Evolutionary conservation across 2,113 vertebrate genomes (phyloP).

Genomic region (Hippocampus barbouri): DNA sequence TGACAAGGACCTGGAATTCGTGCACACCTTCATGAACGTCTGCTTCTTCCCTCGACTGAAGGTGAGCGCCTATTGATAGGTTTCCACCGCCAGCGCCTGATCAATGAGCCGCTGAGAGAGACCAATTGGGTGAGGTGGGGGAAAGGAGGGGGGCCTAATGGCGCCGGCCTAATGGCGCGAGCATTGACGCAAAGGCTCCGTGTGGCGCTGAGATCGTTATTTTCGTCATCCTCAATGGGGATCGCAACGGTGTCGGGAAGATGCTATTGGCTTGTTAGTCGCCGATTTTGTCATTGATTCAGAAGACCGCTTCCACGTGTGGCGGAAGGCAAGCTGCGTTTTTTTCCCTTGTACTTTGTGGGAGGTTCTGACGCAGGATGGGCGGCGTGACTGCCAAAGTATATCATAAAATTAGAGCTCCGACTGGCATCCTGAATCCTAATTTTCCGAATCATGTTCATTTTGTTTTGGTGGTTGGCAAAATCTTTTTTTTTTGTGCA

Average conservation of each 20-base stretch:
- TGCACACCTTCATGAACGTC: slow-evolving; percentile 99
- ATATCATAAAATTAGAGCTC: too few species aligned
- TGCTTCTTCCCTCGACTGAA: slow-evolving; percentile 98
- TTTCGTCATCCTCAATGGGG: slow-evolving; percentile 44
- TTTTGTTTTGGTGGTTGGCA: too few species aligned
- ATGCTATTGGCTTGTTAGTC: slow-evolving; percentile 24
- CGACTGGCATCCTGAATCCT: too few species aligned
- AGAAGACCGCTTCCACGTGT: slow-evolving; percentile 10
- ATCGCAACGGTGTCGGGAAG: slow-evolving; percentile 5
- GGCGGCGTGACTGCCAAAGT: too few species aligned
- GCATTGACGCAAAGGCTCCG: slow-evolving; percentile 36
- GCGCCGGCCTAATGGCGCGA: slow-evolving; percentile 40
- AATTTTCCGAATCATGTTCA: too few species aligned
- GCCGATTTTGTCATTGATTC: slow-evolving; percentile 30
- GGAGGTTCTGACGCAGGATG: too few species aligned
- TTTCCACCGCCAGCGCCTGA: slow-evolving; percentile 18
- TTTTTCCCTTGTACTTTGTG: background rate
- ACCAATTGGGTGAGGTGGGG: slow-evolving; percentile 18
- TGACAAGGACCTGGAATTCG: slow-evolving; percentile 94
- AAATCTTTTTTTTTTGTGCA: too few species aligned
- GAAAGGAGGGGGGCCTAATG: slow-evolving; percentile 45
- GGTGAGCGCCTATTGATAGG: slow-evolving; percentile 59
- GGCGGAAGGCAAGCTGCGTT: background rate
- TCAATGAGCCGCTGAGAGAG: slow-evolving; percentile 48
- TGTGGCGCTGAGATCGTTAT: slow-evolving; percentile 45